Base-by-base conservation (phyloP, 1,140 invertebrate species). In the Psix sp. region DNA sequence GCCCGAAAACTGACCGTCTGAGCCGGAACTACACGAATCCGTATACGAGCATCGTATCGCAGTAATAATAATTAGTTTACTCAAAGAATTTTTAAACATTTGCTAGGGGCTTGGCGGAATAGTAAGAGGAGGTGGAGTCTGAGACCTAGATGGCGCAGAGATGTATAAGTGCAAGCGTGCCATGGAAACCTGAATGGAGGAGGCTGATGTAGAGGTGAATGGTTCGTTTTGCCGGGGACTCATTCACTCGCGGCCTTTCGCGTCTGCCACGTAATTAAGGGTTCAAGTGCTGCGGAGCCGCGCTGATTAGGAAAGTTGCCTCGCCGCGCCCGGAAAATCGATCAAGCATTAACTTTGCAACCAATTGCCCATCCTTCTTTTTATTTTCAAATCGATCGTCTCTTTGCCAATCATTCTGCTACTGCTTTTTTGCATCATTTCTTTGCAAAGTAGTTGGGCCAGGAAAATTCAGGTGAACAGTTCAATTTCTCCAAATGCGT, bases 211-310 rank as follows among this genome's bases (percentile, higher is more conserved):
- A 18, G 35, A 40, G 62, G 51, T 67, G 63, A 67, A 67, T 67
- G 52, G 43, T 62, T 63, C 36, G 43, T 24, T 36, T 46, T 31
- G 57, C 49, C 67, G 43, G 36, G 31, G 54, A 59, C 54, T 68
- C 54, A 59, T 59, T 68, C 65, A 68, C 39, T 54, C 54, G 48
- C 65, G 54, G 54, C 13, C 54, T 68, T 45, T 68, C 38, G 54
- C 54, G 56, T 57, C 54, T 68, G 54, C 39, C 46, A 54, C 56
- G 56, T 40, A 60, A 70, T 62, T 62, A 45, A 56, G 56, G 56
- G 66, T 56, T 70, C 66, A 62, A 70, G 62, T 54, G 66, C 40
- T 62, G 45, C 36, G 17, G 20, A 45, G 31, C 39, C 54, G 56
- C 48, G 48, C 48, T 70, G 66, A 70, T 70, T 60, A 60, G 54